Evolutionary conservation across 1,140 invertebrate genomes (phyloP), one percentile per base, ranked within the genome.

Genomic region (Leptinotarsa undecemlineata): DNA sequence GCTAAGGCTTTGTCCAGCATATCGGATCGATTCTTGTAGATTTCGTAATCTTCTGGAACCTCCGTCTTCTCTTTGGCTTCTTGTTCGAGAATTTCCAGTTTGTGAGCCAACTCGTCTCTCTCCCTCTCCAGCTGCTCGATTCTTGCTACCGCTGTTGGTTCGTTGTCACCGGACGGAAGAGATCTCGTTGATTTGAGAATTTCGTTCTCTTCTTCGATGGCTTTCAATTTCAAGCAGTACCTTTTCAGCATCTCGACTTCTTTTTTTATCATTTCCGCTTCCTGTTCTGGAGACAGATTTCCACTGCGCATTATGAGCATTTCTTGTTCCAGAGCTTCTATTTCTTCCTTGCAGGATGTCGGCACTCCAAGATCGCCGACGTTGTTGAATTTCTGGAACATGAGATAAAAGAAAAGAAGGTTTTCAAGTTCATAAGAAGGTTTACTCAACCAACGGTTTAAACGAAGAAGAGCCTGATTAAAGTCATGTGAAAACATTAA

Each of bases 211-310:
- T 71, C 74, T 75, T 80, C 77, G 21, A 81, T 76, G 15, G 74
- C 75, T 68, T 78, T 76, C 15, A 82, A 69, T 71, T 82, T 80
- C 11, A 68, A n/a, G 63, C 81, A 82, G 70, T 80, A 81, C 51
- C 74, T 75, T 68, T 77, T 82, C 26, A 82, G 57, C 15, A 80
- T 68, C 17, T 77, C 76, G 3, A 82, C 57, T 76, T 82, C 77
- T 72, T 80, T 80, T 66, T 78, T 74, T 4, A 82, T 80, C 8
- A 82, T 74, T 67, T 79, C 76, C 17, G 76, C 74, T 74, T 82
- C 81, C 66, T 78, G 70, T 17, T 77, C 80, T 8, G 78, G 77
- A 17, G 76, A 75, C 6, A 77, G 69, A 19, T 74, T 74, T 14
- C 76, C 74, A 20, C 72, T 75, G 68, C 78, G 70, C 75, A 82